Conservation (phyloP, 1,140 invertebrate genomes). For the Rhizoglyphus robini region DNA sequence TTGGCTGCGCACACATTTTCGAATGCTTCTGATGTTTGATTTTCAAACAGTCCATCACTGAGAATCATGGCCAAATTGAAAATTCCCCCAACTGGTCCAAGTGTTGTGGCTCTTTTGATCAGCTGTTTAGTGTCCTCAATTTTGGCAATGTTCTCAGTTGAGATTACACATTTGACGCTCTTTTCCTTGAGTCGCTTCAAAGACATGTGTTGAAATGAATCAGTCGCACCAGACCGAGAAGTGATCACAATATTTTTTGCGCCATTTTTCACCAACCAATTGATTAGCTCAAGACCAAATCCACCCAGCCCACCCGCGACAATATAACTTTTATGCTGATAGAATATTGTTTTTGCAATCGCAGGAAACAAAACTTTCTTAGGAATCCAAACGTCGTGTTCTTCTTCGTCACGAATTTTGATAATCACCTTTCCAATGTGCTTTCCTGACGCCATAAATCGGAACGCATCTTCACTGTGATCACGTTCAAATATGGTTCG, state of each 20-base stretch:
- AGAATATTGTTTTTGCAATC: slow-evolving; percentile 66
- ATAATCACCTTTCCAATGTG: slow-evolving; percentile 84
- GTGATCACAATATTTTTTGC: slow-evolving; percentile 69
- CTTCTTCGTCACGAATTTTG: slow-evolving; percentile 34
- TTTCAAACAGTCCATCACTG: slow-evolving; percentile 71
- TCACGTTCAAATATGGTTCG: slow-evolving; percentile 62
- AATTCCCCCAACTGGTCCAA: slow-evolving; percentile 73
- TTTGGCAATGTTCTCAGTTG: slow-evolving; percentile 49
- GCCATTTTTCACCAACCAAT: slow-evolving; percentile 75
- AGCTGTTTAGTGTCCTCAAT: slow-evolving; percentile 47
- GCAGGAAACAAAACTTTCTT: slow-evolving; percentile 31
- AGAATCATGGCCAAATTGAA: slow-evolving; percentile 82
- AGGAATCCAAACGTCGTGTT: slow-evolving; percentile 26
- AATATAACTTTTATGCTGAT: slow-evolving; percentile 71
- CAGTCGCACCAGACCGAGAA: slow-evolving; percentile 67
- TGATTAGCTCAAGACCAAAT: slow-evolving; percentile 77
- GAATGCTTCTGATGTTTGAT: slow-evolving; percentile 67
- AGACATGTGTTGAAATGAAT: slow-evolving; percentile 57
- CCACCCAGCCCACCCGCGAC: slow-evolving; percentile 79
- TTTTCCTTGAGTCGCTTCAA: slow-evolving; percentile 43
- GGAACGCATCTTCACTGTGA: slow-evolving; percentile 83
- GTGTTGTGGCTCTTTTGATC: slow-evolving; percentile 41
- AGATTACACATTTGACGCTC: slow-evolving; percentile 51
- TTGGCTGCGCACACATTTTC: slow-evolving; percentile 46
- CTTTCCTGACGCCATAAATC: slow-evolving; percentile 86